A percentile compares a stretch with the other conserved stretches of the same genome.
These are phyloP conservation scores for Orthosia incerta DNA, from an alignment of 2,888 invertebrate genomes.

Conservation along the genomic window DNA sequence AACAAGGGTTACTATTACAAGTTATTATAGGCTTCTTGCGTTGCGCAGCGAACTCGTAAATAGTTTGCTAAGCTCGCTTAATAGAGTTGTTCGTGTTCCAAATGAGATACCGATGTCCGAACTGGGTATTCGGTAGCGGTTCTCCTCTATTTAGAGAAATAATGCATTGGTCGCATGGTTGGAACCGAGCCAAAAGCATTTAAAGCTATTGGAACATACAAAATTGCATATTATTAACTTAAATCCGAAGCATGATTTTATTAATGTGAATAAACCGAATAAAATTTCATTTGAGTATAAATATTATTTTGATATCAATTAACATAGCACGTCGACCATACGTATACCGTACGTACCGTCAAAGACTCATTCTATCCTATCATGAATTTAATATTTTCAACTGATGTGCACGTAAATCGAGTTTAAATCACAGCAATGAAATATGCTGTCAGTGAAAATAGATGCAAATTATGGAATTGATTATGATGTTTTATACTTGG, in stretches of 20 bases:
- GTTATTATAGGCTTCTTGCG: slow-evolving; percentile 48
- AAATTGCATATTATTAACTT: slow-evolving; percentile 61
- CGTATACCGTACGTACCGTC: background rate
- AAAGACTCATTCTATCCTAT: slow-evolving; percentile 11
- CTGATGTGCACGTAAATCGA: background rate
- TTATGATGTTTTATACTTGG: background rate
- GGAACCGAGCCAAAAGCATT: slow-evolving; percentile 70
- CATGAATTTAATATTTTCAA: slow-evolving; percentile 25
- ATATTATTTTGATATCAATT: slow-evolving; percentile 23
- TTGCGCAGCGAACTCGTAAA: slow-evolving; percentile 39
- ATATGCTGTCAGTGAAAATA: background rate
- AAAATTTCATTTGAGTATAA: slow-evolving; percentile 14
- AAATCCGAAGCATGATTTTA: slow-evolving; percentile 26
- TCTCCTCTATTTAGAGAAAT: slow-evolving; percentile 69
- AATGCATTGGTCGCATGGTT: slow-evolving; percentile 59
- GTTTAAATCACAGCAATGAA: slow-evolving; percentile 11
- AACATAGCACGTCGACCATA: background rate
- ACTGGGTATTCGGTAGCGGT: slow-evolving; percentile 59
- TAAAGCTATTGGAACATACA: slow-evolving; percentile 62
- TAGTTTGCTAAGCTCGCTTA: slow-evolving; percentile 43
- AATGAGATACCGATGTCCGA: slow-evolving; percentile 56
- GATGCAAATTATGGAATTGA: slow-evolving; percentile 7
- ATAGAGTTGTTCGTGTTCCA: slow-evolving; percentile 48
- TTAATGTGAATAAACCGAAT: slow-evolving; percentile 21
- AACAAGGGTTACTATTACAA: slow-evolving; percentile 54